A percentile compares a stretch with the other conserved stretches of the same genome.
Evolutionary conservation across 2,797 vertebrate species (phyloP).

Genomic region (Xiphorhynchus erythropygius): DNA sequence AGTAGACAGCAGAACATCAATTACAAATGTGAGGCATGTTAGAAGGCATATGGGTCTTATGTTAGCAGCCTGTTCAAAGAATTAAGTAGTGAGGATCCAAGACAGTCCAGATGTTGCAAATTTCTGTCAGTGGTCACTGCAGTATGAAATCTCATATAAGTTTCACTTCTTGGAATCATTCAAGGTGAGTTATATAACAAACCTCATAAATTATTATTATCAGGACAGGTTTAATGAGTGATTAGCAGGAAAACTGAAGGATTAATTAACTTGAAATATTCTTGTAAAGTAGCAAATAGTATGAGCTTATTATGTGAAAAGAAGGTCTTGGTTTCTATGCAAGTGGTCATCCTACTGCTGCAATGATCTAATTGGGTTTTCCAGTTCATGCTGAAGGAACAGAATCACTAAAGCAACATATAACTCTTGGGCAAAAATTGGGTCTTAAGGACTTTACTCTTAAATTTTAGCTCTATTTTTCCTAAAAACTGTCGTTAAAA

Average conservation of each 20-base stretch:
- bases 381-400: background rate
- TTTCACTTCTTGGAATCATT: slow-evolving; percentile 94
- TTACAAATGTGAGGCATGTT: slow-evolving; percentile 94
- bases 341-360: background rate
- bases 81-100: slow-evolving; percentile 90
- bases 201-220: slow-evolving; percentile 56
- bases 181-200: slow-evolving; percentile 82
- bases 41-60: slow-evolving; percentile 91
- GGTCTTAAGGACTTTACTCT: background rate
- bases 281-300: background rate
- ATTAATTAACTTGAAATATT: slow-evolving; percentile 35
- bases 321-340: background rate
- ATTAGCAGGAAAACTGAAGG: slow-evolving; percentile 26
- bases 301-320: background rate
- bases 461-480: background rate
- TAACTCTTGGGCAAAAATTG: background rate
- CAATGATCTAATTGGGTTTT: background rate
- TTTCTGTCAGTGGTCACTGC: slow-evolving; percentile 90
- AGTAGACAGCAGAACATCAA: slow-evolving; percentile 91
- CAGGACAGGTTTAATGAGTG: slow-evolving; percentile 28
- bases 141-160: slow-evolving; percentile 93
- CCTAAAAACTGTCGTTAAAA: slow-evolving; percentile 88
- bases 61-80: slow-evolving; percentile 90
- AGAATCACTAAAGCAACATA: background rate
- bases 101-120: slow-evolving; percentile 95